Evolutionary conservation across 1,140 invertebrate species (phyloP), one percentile per base, ranked within the genome.

Genomic region (Euglossa dilemma): DNA sequence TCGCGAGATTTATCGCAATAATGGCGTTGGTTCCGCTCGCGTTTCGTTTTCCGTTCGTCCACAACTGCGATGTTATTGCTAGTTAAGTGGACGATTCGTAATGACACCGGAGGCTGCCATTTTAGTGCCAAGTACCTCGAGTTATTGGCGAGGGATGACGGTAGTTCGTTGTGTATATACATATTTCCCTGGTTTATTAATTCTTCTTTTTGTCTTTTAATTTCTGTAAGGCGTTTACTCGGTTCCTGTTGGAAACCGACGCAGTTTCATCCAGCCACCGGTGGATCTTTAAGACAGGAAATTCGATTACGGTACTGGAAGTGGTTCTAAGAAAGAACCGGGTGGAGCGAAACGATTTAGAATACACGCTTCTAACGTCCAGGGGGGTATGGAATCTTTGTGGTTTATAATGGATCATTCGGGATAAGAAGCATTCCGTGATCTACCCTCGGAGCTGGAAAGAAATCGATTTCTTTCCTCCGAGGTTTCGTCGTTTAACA

Each of bases 71-170:
- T 77, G 89, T 91, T 91, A 91, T 92, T 91, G 88, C 90, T 61
- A 67, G 61, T 78, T 88, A 91, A 91, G 84, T 89, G 90, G 87
- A 88, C 90, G 89, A 91, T 90, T 90, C 87, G 89, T 90, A 91
- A 92, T 91, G 87, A 90, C 87, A 91, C 88, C 89, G 86, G 90
- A 87, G 89, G 88, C 87, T 89, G 83, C 87, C 90, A 91, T 92
- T 92, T 92, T 87, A 87, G 85, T 71, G 85, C 82, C 90, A 91
- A 92, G 90, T 92, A 89, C 81, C 84, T 78, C 85, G 76, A 89
- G 89, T 91, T 92, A 92, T 91, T 89, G 87, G 80, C 83, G 75
- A 73, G 85, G 84, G 88, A 89, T 88, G 87, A 90, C 81, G 69
- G 63, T 87, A 85, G 80, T 76, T 47, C 76, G 28, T 66, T 83